These are phyloP conservation scores for Colletes collaris DNA, from an alignment of 2,888 invertebrate genomes.

Conservation along the genomic window DNA sequence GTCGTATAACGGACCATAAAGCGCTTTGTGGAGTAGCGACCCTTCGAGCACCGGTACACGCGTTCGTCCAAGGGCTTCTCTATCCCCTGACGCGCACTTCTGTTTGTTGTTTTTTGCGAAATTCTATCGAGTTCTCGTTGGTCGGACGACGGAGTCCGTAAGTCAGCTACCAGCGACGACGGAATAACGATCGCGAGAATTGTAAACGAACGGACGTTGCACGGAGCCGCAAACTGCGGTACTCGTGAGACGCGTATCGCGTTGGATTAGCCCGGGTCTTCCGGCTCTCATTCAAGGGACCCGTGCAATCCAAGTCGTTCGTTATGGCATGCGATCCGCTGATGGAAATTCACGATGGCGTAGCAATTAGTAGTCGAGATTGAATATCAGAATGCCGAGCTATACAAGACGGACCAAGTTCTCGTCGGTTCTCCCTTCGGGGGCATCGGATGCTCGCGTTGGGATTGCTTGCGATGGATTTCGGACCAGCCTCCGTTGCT, in stretches of 20 bases:
- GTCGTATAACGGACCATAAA: slow-evolving; percentile 59
- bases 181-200: too few relatives aligned
- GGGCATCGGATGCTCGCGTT: slow-evolving; percentile 15
- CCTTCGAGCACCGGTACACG: slow-evolving; percentile 45
- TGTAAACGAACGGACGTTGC: too few relatives aligned
- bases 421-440: slow-evolving; percentile 12
- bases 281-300: slow-evolving; percentile 2
- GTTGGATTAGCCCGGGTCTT: slow-evolving; percentile 21
- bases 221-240: too few relatives aligned
- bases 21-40: slow-evolving; percentile 58
- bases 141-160: too few relatives aligned
- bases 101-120: background rate
- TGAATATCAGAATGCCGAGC: slow-evolving; percentile 38
- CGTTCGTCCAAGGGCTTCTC: slow-evolving; percentile 37
- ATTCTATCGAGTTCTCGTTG: too few relatives aligned
- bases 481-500: slow-evolving; percentile 15
- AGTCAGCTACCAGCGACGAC: too few relatives aligned
- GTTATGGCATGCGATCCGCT: slow-evolving; percentile 7
- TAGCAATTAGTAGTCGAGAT: slow-evolving; percentile 40
- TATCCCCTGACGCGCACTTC: background rate
- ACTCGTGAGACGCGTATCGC: too few relatives aligned
- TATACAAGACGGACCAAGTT: slow-evolving; percentile 41
- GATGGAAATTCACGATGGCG: slow-evolving; percentile 28
- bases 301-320: slow-evolving; percentile 13
- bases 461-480: slow-evolving; percentile 48